Percentiles rank a stretch among this genome's conserved stretches.
These are phyloP conservation scores for Oryzias javanicus DNA, from an alignment of 2,113 vertebrate species.

Conservation along the genomic window DNA sequence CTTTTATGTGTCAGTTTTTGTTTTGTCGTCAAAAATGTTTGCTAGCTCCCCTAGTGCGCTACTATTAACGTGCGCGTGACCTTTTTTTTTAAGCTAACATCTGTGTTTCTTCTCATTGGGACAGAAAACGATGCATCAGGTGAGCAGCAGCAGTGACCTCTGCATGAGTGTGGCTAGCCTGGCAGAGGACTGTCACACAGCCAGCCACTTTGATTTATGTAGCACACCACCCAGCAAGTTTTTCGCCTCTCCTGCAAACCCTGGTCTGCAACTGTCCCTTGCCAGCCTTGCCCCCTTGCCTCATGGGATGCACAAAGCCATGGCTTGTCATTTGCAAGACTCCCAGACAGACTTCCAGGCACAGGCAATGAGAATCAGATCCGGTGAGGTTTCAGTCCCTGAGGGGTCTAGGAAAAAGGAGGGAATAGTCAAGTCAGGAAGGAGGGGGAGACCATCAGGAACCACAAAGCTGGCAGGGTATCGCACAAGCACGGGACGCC, in stretches of 20 bases:
- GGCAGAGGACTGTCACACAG: constrained; percentile 85
- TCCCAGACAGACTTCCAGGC: constrained; percentile 83
- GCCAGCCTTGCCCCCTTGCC: constrained; percentile 74
- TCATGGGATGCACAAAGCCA: constrained; percentile 86
- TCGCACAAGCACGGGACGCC: constrained; percentile 96
- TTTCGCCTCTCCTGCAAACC: constrained; percentile 81
- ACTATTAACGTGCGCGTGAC: constrained; percentile 2
- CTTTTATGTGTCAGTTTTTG: not conserved
- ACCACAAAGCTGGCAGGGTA: constrained; percentile 97
- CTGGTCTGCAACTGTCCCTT: constrained; percentile 78
- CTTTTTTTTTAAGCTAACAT: not conserved
- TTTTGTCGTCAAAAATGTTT: too few relatives aligned
- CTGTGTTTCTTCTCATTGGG: constrained; percentile 52
- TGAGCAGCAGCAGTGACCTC: constrained; percentile 88
- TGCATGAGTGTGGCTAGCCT: constrained; percentile 89
- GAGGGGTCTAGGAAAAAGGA: constrained; percentile 96
- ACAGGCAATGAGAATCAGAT: constrained; percentile 81
- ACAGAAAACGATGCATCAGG: constrained; percentile 98
- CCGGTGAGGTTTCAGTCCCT: constrained; percentile 76
- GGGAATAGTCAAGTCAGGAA: constrained; percentile 88
- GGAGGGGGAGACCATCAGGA: constrained; percentile 92
- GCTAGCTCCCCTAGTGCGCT: constrained; percentile 3
- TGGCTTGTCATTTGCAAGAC: constrained; percentile 89
- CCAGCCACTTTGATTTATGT: constrained; percentile 91
- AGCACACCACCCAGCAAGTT: constrained; percentile 89